Evolutionary conservation across 2,797 vertebrate genomes (phyloP).

Genomic region (Chelidonichthys spinosus): DNA sequence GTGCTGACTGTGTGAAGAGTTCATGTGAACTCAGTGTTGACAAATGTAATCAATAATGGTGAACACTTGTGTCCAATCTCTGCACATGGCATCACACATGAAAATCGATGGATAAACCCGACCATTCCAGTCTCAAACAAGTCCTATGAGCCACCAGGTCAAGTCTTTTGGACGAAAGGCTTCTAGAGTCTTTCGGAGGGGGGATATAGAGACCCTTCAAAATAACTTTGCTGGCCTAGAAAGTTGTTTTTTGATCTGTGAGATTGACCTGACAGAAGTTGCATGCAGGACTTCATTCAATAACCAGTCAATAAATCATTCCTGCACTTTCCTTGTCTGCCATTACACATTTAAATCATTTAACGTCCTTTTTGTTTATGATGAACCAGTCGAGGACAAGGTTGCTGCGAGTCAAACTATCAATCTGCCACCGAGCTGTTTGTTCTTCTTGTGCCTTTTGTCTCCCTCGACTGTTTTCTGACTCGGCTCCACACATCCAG

Average conservation of each 20-base stretch:
- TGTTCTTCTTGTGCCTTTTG: conserved; percentile 42
- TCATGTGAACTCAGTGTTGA: background rate
- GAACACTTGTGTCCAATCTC: no score
- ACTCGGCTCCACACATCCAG: conserved; percentile 37
- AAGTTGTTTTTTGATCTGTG: background rate
- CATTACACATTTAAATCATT: conserved; percentile 23
- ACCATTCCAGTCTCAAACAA: no score
- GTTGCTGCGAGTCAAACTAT: conserved; percentile 28
- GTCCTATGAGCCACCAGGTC: conserved; percentile 15
- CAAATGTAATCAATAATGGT: background rate
- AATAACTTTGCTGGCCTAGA: conserved; percentile 1
- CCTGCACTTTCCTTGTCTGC: conserved; percentile 20
- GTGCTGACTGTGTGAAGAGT: background rate
- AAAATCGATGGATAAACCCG: background rate
- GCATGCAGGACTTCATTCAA: conserved; percentile 19
- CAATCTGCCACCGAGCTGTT: conserved; percentile 43
- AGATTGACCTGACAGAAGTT: conserved; percentile 5
- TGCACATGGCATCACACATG: background rate
- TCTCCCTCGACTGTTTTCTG: conserved; percentile 35
- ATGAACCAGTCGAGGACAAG: conserved; percentile 19
- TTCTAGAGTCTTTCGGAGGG: conserved; percentile 18
- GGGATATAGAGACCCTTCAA: conserved; percentile 17
- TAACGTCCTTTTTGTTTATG: conserved; percentile 9
- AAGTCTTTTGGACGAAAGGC: conserved; percentile 25
- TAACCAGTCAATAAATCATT: conserved; percentile 10